Evolutionary conservation across 2,888 invertebrate genomes (phyloP), one percentile per base, ranked within the genome.

Genomic region (Trilocha varians): DNA sequence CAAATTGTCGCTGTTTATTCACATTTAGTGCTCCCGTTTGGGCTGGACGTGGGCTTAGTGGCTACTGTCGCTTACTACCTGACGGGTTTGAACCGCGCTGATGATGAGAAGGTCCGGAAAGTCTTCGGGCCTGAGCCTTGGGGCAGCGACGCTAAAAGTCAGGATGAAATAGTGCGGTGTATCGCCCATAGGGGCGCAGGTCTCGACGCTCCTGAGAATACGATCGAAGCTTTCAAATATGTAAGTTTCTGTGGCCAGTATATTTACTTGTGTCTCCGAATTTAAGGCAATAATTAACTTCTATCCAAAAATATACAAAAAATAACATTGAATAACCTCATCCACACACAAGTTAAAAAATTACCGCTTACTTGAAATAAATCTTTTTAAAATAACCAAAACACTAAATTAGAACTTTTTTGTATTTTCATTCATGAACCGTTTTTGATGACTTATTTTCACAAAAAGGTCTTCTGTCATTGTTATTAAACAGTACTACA

Each of bases 131-230:
- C 89, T 1, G 84, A 87, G 34, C 82, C 86, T 38, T 75, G 78
- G 14, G 64, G 63, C 8, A 74, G 74, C 48, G 69, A 85, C 25
- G 78, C 78, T 18, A 53, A 66, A 0, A 55, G 78, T 42, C 75
- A 88, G 2, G 73, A 73, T 13, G 72, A 73, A 53, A 70, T 88
- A 3, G 86, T 91, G 55, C 87, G 82, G 59, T 88, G 91, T 36
- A 88, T 93, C 43, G 93, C 92, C 1, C 94, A 94, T 59, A 87
- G 94, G 61, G 94, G 93, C 3, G 92, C 91, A 9, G 90, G 89
- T 2, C 75, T 91, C 35, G 93, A 94, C 75, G 93, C 91, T 3
- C 94, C 94, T 0, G 94, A 94, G 74, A 94, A 94, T 69, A 93
- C 91, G 49, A 65, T 94, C 49, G 87, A 88, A 41, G 93, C 94